Evolutionary conservation across 1,140 invertebrate species (phyloP).

Genomic region (Heliconius melpomene): DNA sequence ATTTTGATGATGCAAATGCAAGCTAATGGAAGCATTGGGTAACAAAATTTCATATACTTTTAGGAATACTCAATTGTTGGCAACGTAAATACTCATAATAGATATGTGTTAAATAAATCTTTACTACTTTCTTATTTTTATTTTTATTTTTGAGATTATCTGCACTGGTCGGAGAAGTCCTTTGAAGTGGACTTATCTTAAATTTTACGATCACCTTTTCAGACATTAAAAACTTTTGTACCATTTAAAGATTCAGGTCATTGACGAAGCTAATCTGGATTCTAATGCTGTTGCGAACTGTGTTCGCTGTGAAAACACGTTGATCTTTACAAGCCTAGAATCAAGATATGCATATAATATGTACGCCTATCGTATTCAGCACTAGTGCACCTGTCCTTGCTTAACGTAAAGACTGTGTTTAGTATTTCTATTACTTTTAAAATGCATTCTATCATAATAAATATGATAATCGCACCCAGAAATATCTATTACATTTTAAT

Average conservation of each 20-base stretch:
- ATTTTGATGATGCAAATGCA: slow-evolving; percentile 41
- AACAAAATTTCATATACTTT: background rate
- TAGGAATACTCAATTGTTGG: background rate
- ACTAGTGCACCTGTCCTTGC: slow-evolving; percentile 2
- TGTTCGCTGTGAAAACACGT: slow-evolving; percentile 45
- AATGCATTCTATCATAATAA: no score
- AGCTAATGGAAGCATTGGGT: slow-evolving; percentile 13
- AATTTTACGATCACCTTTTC: slow-evolving; percentile 34
- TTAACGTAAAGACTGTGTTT: background rate
- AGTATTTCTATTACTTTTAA: background rate
- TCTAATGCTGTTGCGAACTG: slow-evolving; percentile 56
- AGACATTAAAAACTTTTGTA: slow-evolving; percentile 44
- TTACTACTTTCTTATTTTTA: background rate
- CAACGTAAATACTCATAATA: background rate
- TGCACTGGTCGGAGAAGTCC: slow-evolving; percentile 9
- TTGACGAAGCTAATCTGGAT: slow-evolving; percentile 62
- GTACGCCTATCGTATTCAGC: slow-evolving; percentile 6
- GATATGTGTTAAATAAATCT: background rate
- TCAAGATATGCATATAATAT: slow-evolving; percentile 17
- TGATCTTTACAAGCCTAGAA: slow-evolving; percentile 24
- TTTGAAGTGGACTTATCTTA: slow-evolving; percentile 31
- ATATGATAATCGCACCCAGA: no score
- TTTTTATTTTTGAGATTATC: slow-evolving; percentile 1
- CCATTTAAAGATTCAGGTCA: slow-evolving; percentile 57
- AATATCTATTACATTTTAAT: no score